Evolutionary conservation across 2,797 vertebrate species (phyloP).

Genomic region (Sus cebifrons): DNA sequence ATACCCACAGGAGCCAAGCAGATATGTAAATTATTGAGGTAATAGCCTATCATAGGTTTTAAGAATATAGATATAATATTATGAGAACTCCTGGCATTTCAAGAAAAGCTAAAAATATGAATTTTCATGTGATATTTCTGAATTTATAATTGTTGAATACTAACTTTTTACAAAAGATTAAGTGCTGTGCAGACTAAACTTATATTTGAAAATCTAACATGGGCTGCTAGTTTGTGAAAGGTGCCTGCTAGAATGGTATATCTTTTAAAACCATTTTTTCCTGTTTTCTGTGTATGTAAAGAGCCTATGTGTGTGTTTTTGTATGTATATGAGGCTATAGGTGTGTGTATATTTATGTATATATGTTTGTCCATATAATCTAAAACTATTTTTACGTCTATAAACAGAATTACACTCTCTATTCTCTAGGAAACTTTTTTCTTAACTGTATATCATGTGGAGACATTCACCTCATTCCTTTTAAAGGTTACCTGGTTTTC

Average conservation of each 20-base stretch:
- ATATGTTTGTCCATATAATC: neutral
- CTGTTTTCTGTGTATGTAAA: neutral
- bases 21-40: neutral
- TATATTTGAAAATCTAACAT: neutral
- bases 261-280: constrained; percentile 43
- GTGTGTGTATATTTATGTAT: neutral
- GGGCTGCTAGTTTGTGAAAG: neutral
- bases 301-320: neutral
- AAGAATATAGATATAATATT: neutral
- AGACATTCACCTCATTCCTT: neutral
- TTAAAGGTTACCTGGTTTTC: neutral
- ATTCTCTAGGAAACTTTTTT: constrained; percentile 9
- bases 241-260: neutral
- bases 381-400: neutral
- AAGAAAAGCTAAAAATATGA: neutral
- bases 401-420: constrained; percentile 32
- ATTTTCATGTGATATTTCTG: neutral
- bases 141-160: constrained; percentile 3
- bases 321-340: neutral
- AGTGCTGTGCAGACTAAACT: neutral
- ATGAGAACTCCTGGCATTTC: neutral
- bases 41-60: neutral
- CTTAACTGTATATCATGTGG: neutral
- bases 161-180: neutral
- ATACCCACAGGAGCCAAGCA: neutral